phyloP scores from a whole-genome alignment of 2,888 invertebrate genomes.

The Macaria liturata region DNA sequence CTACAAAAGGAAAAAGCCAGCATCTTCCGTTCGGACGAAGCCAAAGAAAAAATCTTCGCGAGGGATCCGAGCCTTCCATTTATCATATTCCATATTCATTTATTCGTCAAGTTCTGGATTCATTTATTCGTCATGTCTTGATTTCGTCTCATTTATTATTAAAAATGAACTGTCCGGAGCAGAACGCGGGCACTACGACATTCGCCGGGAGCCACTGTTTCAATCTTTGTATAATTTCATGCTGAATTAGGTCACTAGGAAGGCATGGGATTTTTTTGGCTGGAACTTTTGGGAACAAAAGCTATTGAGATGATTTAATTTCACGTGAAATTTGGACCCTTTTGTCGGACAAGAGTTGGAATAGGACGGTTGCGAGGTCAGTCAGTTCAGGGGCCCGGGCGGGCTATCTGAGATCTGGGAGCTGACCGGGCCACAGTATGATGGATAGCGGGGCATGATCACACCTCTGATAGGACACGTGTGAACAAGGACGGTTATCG shows the following conservation, averaged over 20 bases:
- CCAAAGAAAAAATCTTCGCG: slow-evolving; percentile 81
- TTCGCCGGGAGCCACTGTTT: slow-evolving; percentile 76
- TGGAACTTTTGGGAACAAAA: slow-evolving; percentile 37
- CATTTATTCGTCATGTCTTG: slow-evolving; percentile 85
- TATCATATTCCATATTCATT: slow-evolving; percentile 84
- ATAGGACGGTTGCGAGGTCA: slow-evolving; percentile 50
- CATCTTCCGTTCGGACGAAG: slow-evolving; percentile 82
- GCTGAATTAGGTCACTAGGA: slow-evolving; percentile 68
- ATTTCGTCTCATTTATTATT: slow-evolving; percentile 85
- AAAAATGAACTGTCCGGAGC: slow-evolving; percentile 83
- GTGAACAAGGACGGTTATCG: slow-evolving; percentile 14
- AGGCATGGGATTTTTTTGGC: slow-evolving; percentile 43
- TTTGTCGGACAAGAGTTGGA: slow-evolving; percentile 33
- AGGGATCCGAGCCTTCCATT: slow-evolving; percentile 80
- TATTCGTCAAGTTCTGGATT: slow-evolving; percentile 84
- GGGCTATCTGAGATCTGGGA: slow-evolving; percentile 55
- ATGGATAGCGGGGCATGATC: slow-evolving; percentile 58
- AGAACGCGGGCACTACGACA: slow-evolving; percentile 68
- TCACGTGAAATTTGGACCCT: slow-evolving; percentile 34
- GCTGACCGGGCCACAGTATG: slow-evolving; percentile 60
- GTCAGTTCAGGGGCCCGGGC: slow-evolving; percentile 37
- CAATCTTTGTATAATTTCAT: slow-evolving; percentile 79
- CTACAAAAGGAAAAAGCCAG: slow-evolving; percentile 82
- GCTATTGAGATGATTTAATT: slow-evolving; percentile 38
- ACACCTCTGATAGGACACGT: slow-evolving; percentile 44